Conservation (phyloP, 35 echinoderm and acorn worm genomes). For the Apostichopus japonicus region DNA sequence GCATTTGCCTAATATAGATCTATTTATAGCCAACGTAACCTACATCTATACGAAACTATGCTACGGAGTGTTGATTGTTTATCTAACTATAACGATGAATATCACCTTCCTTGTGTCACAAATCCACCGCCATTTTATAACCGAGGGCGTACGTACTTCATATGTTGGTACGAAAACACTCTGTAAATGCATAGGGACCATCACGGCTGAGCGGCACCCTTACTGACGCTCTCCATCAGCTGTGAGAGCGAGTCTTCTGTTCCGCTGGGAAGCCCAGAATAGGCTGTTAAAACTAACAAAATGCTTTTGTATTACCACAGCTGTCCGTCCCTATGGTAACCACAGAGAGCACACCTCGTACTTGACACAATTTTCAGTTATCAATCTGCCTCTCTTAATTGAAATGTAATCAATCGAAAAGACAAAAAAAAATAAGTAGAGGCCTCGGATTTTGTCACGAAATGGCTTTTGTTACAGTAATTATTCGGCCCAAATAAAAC, state of each 20-base stretch:
- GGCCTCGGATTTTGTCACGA: conserved; percentile 16
- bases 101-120: too few species aligned
- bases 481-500: neutral
- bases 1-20: too few species aligned
- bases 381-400: conserved; percentile 15
- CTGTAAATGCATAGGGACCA: too few species aligned
- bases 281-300: conserved; percentile 33
- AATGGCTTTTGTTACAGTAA: neutral
- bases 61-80: too few species aligned
- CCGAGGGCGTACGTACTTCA: too few species aligned
- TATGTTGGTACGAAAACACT: too few species aligned
- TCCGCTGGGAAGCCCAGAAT: neutral
- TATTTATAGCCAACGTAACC: too few species aligned
- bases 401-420: conserved; percentile 14
- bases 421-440: neutral
- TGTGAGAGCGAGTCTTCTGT: neutral
- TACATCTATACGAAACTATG: too few species aligned
- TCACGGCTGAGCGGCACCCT: too few species aligned
- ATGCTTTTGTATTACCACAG: neutral
- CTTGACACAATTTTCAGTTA: conserved; percentile 25
- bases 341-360: neutral
- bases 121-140: too few species aligned
- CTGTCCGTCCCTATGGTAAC: conserved; percentile 20
- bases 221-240: neutral
- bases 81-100: too few species aligned